A percentile compares a stretch with the other conserved stretches of the same genome.
Evolutionary conservation across 1,140 invertebrate genomes (phyloP).

Genomic region (Anastrepha ludens): DNA sequence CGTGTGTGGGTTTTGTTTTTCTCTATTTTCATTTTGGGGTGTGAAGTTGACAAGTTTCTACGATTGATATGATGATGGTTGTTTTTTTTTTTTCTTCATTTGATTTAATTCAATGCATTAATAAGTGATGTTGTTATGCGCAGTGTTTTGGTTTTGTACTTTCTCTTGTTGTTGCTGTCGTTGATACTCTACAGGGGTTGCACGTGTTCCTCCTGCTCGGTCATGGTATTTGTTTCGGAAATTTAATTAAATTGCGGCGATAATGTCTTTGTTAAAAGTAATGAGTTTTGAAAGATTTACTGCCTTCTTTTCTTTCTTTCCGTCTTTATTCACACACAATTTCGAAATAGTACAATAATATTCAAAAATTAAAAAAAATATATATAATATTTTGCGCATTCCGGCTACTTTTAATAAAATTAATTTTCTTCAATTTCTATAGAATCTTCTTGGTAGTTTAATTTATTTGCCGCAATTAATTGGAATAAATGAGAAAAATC

Average conservation of each 20-base stretch:
- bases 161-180: background rate
- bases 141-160: background rate
- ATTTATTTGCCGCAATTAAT: background rate
- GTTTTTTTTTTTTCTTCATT: conserved; percentile 8
- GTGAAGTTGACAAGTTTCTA: conserved; percentile 50
- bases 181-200: conserved; percentile 8
- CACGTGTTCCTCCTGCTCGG: background rate
- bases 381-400: background rate
- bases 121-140: background rate
- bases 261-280: conserved; percentile 49
- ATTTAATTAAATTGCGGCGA: conserved; percentile 30
- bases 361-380: background rate
- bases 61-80: conserved; percentile 32
- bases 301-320: background rate
- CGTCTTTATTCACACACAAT: no score
- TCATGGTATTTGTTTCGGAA: background rate
- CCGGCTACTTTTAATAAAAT: background rate
- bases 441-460: background rate
- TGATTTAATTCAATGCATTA: conserved; percentile 24
- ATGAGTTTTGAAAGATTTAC: conserved; percentile 36
- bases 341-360: background rate
- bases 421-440: background rate
- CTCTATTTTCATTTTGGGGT: background rate
- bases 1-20: no score
- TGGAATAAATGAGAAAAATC: no score